Evolutionary conservation across 2,888 invertebrate genomes (phyloP).

Genomic region (Philaethria dido): DNA sequence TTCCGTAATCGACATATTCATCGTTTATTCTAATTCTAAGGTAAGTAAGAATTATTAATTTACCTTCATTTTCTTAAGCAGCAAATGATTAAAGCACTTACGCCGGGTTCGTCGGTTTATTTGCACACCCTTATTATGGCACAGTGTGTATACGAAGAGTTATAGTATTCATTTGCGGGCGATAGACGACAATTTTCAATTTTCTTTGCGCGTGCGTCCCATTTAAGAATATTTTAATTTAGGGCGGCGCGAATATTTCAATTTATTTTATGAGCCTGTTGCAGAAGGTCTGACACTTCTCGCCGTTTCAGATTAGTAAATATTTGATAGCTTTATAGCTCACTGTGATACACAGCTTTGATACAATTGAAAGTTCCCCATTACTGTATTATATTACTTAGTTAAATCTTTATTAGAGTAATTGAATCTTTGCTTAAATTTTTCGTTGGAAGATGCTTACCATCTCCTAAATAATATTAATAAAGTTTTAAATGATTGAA

Average conservation of each 20-base stretch:
- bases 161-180: conserved; percentile 84
- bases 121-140: conserved; percentile 50
- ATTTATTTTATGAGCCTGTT: conserved; percentile 83
- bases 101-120: conserved; percentile 8
- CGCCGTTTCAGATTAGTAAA: conserved; percentile 82
- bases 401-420: neutral
- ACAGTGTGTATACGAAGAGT: conserved; percentile 73
- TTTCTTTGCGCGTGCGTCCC: conserved; percentile 85
- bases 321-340: conserved; percentile 84
- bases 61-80: neutral
- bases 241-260: conserved; percentile 84
- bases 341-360: conserved; percentile 73
- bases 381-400: conserved; percentile 33
- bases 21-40: neutral
- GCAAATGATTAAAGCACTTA: too few relatives aligned
- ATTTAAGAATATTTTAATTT: conserved; percentile 85
- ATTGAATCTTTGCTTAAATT: neutral
- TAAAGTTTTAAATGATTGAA: too few relatives aligned
- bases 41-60: neutral
- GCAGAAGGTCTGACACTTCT: conserved; percentile 79
- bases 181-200: conserved; percentile 85
- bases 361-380: conserved; percentile 56
- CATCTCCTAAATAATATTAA: too few relatives aligned
- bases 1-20: too few relatives aligned
- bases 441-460: neutral